Evolutionary conservation across 2,797 vertebrate species (phyloP).

Genomic region (Amniataba percoides): DNA sequence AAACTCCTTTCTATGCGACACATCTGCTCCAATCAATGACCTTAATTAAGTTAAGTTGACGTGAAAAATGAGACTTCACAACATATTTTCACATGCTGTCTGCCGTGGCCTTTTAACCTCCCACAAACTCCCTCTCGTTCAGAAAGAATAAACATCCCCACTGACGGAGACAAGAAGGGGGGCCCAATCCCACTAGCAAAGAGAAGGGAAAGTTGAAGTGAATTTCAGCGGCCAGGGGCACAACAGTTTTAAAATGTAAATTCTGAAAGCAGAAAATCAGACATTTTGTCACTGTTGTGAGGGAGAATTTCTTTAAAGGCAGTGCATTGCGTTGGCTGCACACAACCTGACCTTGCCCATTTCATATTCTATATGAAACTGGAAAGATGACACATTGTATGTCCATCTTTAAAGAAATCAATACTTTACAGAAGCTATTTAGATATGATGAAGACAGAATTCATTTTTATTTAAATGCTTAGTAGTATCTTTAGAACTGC

Average conservation of each 20-base stretch:
- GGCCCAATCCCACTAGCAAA: background rate
- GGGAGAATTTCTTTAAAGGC: background rate
- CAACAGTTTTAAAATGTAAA: background rate
- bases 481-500: background rate
- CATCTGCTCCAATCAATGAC: background rate
- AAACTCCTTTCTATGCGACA: background rate
- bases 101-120: constrained; percentile 9
- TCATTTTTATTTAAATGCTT: background rate
- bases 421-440: background rate
- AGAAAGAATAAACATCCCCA: background rate
- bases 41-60: background rate
- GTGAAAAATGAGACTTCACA: background rate
- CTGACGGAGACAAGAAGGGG: background rate
- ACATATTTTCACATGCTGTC: constrained; percentile 13
- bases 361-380: background rate
- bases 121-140: constrained; percentile 4
- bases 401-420: background rate
- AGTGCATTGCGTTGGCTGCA: background rate
- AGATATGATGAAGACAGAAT: background rate
- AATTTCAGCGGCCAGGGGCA: constrained; percentile 5
- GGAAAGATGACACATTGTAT: background rate
- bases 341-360: background rate
- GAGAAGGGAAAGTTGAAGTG: background rate
- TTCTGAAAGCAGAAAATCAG: background rate
- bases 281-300: background rate